These are phyloP conservation scores for Oscheius sp. DNA, from an alignment of 2,888 invertebrate genomes.

Conservation along the genomic window DNA sequence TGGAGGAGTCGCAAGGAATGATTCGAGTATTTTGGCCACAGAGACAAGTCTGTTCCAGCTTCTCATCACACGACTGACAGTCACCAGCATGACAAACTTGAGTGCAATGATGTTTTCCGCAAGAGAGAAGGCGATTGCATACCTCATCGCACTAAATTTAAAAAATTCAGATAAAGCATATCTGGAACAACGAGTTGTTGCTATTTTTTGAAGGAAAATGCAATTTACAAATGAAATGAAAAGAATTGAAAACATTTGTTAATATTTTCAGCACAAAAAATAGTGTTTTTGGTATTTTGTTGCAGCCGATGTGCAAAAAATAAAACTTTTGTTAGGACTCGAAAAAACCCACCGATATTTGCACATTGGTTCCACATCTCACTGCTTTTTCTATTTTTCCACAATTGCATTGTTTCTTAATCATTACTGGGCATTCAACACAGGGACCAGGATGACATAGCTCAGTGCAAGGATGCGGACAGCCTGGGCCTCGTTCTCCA, in stretches of 20 bases:
- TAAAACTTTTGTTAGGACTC: too few relatives aligned
- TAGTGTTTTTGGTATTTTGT: too few relatives aligned
- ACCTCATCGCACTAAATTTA: slow-evolving; percentile 76
- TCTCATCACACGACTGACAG: slow-evolving; percentile 80
- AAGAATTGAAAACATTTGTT: too few relatives aligned
- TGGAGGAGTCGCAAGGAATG: slow-evolving; percentile 76
- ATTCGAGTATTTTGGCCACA: slow-evolving; percentile 78
- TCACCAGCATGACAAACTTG: slow-evolving; percentile 82
- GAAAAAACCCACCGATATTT: slow-evolving; percentile 37
- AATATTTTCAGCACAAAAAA: too few relatives aligned
- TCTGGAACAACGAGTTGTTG: too few relatives aligned
- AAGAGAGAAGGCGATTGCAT: slow-evolving; percentile 82
- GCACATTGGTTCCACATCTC: slow-evolving; percentile 48
- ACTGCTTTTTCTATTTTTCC: slow-evolving; percentile 57
- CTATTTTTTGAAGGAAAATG: too few relatives aligned
- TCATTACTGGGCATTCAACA: slow-evolving; percentile 79
- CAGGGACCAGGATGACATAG: slow-evolving; percentile 94
- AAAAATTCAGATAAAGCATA: too few relatives aligned
- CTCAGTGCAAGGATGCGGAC: slow-evolving; percentile 61
- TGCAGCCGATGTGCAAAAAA: too few relatives aligned
- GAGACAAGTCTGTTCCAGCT: slow-evolving; percentile 75
- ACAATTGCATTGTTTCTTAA: slow-evolving; percentile 70
- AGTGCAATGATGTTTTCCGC: slow-evolving; percentile 81
- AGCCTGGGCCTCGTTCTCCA: slow-evolving; percentile 74
- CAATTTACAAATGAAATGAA: too few relatives aligned